Evolutionary conservation across 1,140 invertebrate genomes (phyloP).

Genomic region (Eueides isabella): DNA sequence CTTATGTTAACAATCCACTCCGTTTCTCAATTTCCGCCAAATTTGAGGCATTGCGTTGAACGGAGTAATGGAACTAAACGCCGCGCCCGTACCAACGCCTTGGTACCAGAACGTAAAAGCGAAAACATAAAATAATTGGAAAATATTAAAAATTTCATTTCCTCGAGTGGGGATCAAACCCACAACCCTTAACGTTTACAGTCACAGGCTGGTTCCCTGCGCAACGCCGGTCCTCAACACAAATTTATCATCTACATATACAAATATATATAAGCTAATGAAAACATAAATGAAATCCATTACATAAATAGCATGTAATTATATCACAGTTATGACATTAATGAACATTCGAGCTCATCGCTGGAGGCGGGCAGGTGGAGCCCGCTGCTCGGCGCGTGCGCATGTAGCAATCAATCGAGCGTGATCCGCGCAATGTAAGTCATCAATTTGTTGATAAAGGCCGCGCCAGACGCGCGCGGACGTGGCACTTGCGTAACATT

Average conservation of each 20-base stretch:
- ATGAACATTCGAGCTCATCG: conserved; percentile 21
- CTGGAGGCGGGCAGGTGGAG: conserved; percentile 25
- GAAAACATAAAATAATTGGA: no score
- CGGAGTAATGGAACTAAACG: no score
- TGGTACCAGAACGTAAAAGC: no score
- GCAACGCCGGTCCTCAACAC: no score
- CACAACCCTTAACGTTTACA: no score
- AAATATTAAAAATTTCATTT: no score
- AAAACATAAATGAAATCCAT: not conserved
- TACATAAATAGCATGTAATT: conserved; percentile 3
- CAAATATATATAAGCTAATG: not conserved
- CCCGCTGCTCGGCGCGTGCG: conserved; percentile 25
- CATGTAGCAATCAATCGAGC: conserved; percentile 34
- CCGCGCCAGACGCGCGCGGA: conserved; percentile 23
- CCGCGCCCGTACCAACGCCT: no score
- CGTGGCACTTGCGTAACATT: conserved; percentile 29
- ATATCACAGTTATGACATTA: not conserved
- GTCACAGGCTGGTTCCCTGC: no score
- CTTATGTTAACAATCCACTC: no score
- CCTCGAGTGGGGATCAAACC: no score
- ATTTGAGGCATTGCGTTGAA: no score
- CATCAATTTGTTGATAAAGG: conserved; percentile 34
- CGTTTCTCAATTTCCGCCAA: no score
- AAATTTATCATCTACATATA: not conserved
- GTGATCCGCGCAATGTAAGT: conserved; percentile 33